Evolutionary conservation across 1,140 invertebrate species (phyloP).

Genomic region (Anastatus disparis): DNA sequence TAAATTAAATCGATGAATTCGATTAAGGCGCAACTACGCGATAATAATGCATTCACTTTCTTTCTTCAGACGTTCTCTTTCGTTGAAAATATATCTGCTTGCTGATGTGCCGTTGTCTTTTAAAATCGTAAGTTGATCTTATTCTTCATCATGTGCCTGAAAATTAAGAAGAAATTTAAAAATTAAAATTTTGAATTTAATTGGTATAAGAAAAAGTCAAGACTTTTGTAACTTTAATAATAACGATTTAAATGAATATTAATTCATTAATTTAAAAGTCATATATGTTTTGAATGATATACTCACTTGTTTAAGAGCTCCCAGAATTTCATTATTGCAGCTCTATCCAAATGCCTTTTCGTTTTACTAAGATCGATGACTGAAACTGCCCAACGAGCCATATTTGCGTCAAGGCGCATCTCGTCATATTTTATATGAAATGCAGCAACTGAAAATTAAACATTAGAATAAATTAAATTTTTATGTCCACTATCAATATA

Average conservation of each 20-base stretch:
- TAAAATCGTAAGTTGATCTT: constrained; percentile 92
- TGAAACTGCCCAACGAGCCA: constrained; percentile 95
- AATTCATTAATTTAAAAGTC: not conserved
- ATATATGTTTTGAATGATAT: no score
- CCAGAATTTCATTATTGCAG: constrained; percentile 96
- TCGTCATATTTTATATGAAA: constrained; percentile 99
- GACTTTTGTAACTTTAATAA: constrained; percentile 33
- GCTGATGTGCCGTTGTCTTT: constrained; percentile 48
- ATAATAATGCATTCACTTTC: constrained; percentile 22
- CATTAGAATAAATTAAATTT: constrained; percentile 10
- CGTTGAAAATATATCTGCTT: constrained; percentile 27
- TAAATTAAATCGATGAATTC: constrained; percentile 22
- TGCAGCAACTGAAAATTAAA: constrained; percentile 84
- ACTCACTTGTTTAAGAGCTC: constrained; percentile 93
- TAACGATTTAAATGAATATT: not conserved
- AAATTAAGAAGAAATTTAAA: constrained; percentile 67
- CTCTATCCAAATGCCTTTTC: constrained; percentile 96
- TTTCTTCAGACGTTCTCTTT: constrained; percentile 20
- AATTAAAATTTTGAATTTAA: no score
- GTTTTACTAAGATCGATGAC: constrained; percentile 92
- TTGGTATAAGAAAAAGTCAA: no score
- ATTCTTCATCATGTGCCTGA: constrained; percentile 89
- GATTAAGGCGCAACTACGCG: not conserved
- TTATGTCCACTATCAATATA: no score
- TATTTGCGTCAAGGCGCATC: constrained; percentile 92